A percentile compares a stretch with the other conserved stretches of the same genome.
These are phyloP conservation scores for Gasterosteus nipponicus DNA, from an alignment of 2,113 vertebrate species.

Conservation along the genomic window DNA sequence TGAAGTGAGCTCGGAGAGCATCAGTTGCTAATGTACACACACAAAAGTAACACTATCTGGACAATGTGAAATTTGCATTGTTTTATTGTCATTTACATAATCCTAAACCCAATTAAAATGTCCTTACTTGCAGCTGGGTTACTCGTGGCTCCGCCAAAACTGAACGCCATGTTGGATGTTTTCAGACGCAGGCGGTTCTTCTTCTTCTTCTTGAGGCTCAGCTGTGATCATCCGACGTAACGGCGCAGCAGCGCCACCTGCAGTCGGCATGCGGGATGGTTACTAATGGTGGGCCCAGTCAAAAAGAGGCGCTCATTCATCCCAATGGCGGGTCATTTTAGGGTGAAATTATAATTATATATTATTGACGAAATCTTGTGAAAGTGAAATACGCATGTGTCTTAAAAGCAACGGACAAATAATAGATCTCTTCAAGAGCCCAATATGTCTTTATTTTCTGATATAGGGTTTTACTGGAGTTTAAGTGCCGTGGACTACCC, in stretches of 20 bases:
- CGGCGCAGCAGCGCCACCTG: constrained; percentile 11
- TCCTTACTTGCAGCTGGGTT: constrained; percentile 75
- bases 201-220: not conserved
- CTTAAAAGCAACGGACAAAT: not conserved
- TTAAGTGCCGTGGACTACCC: not conserved
- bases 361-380: not conserved
- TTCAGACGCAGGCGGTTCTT: not conserved
- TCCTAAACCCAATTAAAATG: not conserved
- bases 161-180: constrained; percentile 82
- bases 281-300: no score
- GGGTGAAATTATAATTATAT: not conserved
- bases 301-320: not conserved
- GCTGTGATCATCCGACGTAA: not conserved
- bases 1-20: not conserved
- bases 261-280: no score
- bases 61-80: accelerated
- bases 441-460: no score
- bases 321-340: not conserved
- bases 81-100: accelerated
- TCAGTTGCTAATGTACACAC: not conserved
- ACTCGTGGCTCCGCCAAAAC: constrained; percentile 75
- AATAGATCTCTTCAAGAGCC: not conserved
- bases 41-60: accelerated
- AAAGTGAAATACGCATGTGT: not conserved
- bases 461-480: not conserved